Base-by-base conservation (phyloP, 2,113 vertebrate species). In the Callipepla californica region DNA sequence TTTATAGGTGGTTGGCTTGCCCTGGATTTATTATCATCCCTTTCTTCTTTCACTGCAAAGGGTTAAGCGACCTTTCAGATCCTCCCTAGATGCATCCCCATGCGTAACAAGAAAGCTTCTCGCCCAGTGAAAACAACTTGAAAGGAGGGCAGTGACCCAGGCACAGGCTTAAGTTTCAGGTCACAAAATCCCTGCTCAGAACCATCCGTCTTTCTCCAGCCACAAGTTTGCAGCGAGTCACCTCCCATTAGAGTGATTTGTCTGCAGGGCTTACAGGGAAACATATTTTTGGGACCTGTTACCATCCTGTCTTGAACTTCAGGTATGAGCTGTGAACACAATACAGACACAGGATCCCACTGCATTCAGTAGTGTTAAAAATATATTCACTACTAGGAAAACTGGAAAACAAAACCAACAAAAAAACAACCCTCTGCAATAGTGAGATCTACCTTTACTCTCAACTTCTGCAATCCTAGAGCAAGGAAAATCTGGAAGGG, bases 101-200 rank as follows among this genome's bases (percentile, higher is more conserved):
- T 65, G 82, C 65, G 1, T 78, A 94, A 95, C 80, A 95, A 94
- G 80, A 94, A 95, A 95, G 82, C 69, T 96, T 96, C 92, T 91
- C 94, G 76, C 73, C 55, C 82, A 83, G 59, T 88, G 87, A 88
- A 95, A 96, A 96, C 93, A 93, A 83, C 93, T 80, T 96, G 73
- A 96, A 96, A 93, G 87, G 89, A 91, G 73, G 30, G 87, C 94
- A 95, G 77, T 91, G 94, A 96, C 93, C 91, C 87, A 94, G 62
- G 23, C 69, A 93, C 66, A 84, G 87, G 68, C 82, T 94, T 92
- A 93, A 86, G 88, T 94, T 96, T 92, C 62, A 23, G 94, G 94
- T 95, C 96, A 95, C 69, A 92, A 90, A 55, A 91, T 47, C 48
- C 90, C 87, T 90, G 73, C 58, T 93, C 80, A 92, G 87, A 95